Evolutionary conservation across 2,113 vertebrate genomes (phyloP).

Genomic region (Leiothrix lutea): DNA sequence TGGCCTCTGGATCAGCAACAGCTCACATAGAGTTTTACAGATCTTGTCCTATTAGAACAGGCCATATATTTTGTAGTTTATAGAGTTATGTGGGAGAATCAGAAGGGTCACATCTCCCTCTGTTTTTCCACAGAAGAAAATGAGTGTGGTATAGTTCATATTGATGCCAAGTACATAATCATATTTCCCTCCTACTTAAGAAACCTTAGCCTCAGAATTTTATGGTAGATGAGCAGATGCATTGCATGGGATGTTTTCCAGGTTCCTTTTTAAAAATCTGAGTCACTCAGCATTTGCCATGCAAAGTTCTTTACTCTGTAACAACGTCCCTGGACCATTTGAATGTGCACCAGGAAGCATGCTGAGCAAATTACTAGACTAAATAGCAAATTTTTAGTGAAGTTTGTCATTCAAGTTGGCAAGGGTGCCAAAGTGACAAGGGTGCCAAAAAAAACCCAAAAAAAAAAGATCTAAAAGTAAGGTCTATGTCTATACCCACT

Average conservation of each 20-base stretch:
- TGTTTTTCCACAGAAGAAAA: slow-evolving; percentile 5
- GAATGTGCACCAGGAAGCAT: neutral
- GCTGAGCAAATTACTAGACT: neutral
- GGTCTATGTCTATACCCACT: fast-evolving
- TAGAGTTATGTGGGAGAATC: neutral
- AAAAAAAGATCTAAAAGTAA: neutral
- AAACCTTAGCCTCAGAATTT: slow-evolving; percentile 44
- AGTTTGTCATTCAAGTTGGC: neutral
- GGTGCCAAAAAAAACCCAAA: neutral
- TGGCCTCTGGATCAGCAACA: neutral
- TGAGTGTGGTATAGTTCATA: neutral
- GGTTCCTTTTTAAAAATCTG: slow-evolving; percentile 19
- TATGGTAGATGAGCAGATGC: slow-evolving; percentile 52
- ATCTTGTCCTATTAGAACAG: neutral
- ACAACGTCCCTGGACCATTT: neutral
- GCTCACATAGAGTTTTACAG: neutral
- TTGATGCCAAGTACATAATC: slow-evolving; percentile 46
- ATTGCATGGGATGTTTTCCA: slow-evolving; percentile 54
- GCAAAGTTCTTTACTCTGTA: neutral
- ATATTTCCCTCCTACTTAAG: slow-evolving; percentile 49
- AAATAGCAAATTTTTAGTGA: neutral
- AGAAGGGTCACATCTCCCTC: slow-evolving; percentile 43
- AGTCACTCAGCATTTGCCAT: slow-evolving; percentile 4
- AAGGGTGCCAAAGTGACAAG: neutral
- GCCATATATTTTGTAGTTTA: neutral